These are phyloP conservation scores for Borostomias antarcticus DNA, from an alignment of 2,797 vertebrate species.

Conservation along the genomic window DNA sequence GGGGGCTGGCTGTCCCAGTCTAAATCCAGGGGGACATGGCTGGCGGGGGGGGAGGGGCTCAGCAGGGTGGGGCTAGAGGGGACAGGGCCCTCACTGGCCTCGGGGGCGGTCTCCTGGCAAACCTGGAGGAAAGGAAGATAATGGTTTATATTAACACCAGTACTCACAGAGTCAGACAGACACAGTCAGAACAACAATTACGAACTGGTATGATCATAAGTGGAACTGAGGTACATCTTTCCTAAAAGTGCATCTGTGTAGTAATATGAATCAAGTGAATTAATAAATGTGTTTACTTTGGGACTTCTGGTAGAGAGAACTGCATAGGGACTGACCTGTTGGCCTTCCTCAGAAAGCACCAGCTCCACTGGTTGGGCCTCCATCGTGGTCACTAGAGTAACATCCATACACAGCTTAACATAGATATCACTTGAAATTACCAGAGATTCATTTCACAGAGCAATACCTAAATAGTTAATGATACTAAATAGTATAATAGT, in stretches of 20 bases:
- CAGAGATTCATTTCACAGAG: background rate
- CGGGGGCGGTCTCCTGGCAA: conserved; percentile 77
- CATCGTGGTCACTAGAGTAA: conserved; percentile 63
- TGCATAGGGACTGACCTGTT: conserved; percentile 71
- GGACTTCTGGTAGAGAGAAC: background rate
- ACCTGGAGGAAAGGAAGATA: conserved; percentile 53
- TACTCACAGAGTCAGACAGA: background rate
- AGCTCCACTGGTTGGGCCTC: conserved; percentile 69
- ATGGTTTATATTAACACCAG: background rate
- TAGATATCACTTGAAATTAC: background rate
- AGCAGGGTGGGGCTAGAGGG: conserved; percentile 56
- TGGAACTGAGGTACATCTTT: too few species aligned
- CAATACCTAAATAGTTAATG: background rate
- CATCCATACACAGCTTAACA: background rate
- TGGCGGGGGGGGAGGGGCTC: conserved; percentile 45
- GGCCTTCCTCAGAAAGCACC: conserved; percentile 76
- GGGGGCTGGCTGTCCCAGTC: conserved; percentile 76
- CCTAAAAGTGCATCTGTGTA: too few species aligned
- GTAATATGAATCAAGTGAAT: background rate
- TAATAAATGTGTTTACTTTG: background rate
- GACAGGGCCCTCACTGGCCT: conserved; percentile 61
- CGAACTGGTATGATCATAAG: too few species aligned
- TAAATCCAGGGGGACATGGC: conserved; percentile 39
- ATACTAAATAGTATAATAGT: too few species aligned
- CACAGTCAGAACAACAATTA: too few species aligned